Evolutionary conservation across 2,888 invertebrate genomes (phyloP), one percentile per base, ranked within the genome.

Genomic region (Petrophora chlorosata): DNA sequence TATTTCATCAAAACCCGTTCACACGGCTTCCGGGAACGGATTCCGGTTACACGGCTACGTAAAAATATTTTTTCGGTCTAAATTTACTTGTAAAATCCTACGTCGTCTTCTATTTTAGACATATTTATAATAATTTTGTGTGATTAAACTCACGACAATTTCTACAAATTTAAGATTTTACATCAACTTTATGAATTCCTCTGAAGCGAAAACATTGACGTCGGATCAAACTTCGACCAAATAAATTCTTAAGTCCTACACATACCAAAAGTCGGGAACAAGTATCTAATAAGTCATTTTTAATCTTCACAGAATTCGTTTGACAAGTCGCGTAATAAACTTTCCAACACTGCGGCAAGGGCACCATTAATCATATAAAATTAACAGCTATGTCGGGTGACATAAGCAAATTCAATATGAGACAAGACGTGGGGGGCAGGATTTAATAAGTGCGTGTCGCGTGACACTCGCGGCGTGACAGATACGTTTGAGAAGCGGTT

Each of bases 371-470:
- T 51, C 56, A 56, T 56, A 38, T 48, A 36, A 49, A 52, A 58
- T 56, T 56, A 56, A 53, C 56, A 50, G 34, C 19, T 10, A 22
- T 34, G 48, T 35, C 32, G 28, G 3, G 54, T 45, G 59, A 48
- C 53, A 38, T 14, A 44, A 41, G 53, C 44, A 50, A 51, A 56
- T 58, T 53, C 48, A 61, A 56, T 61, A 59, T 53, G 42, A 51
- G 38, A 25, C n/a, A n/a, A 28, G 41, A 35, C 42, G 22, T 29
- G 46, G 30, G 40, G 28, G 49, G 48, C 53, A 43, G 43, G 53
- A 47, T 59, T 51, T 59, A 61, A 61, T 61, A 61, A 59, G 56
- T 49, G 49, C 48, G 53, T 56, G 56, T 52, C 53, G 17, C 30
- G 45, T 52, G 30, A 30, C 30, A 8, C 38, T 22, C 5, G 8